Conservation (phyloP, 2,888 invertebrate species). For the Andrena bicolor region DNA sequence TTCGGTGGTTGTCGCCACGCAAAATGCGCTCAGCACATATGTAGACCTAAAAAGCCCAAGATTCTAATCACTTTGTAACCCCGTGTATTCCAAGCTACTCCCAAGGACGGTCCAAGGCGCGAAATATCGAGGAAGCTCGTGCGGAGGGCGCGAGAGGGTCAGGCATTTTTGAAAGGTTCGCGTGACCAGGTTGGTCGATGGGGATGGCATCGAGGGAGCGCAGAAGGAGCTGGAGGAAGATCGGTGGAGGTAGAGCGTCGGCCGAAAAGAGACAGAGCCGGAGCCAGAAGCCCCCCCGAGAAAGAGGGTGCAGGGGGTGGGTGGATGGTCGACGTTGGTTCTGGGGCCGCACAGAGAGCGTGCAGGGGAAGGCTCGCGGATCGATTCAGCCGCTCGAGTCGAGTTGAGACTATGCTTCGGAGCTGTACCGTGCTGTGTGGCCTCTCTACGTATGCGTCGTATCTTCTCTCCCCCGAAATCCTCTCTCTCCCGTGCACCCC, state of each 20-base stretch:
- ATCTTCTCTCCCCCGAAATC: slow-evolving; percentile 54
- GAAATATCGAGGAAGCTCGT: slow-evolving; percentile 64
- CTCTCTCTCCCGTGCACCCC: slow-evolving; percentile 33
- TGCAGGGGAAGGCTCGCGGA: slow-evolving; percentile 77
- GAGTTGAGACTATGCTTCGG: slow-evolving; percentile 77
- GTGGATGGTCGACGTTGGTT: slow-evolving; percentile 66
- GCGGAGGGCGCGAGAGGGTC: slow-evolving; percentile 57
- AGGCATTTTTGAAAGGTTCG: slow-evolving; percentile 73
- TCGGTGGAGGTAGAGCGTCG: slow-evolving; percentile 3
- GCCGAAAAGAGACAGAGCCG: slow-evolving; percentile 25
- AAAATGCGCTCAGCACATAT: not conserved
- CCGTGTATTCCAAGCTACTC: no score
- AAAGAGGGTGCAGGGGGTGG: slow-evolving; percentile 42
- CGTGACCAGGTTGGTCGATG: slow-evolving; percentile 77
- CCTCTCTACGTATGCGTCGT: slow-evolving; percentile 64
- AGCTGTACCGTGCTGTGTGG: slow-evolving; percentile 69
- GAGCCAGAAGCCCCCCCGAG: slow-evolving; percentile 39
- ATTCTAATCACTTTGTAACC: no score
- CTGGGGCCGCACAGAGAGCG: slow-evolving; percentile 71
- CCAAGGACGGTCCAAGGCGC: slow-evolving; percentile 15
- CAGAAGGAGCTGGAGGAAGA: slow-evolving; percentile 18
- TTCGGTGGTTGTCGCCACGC: slow-evolving; percentile 16
- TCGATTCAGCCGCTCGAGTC: slow-evolving; percentile 83
- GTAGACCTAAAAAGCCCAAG: no score
- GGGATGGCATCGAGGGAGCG: slow-evolving; percentile 52